These are phyloP conservation scores for Telmatherina bonti DNA, from an alignment of 2,797 vertebrate genomes.

Conservation along the genomic window DNA sequence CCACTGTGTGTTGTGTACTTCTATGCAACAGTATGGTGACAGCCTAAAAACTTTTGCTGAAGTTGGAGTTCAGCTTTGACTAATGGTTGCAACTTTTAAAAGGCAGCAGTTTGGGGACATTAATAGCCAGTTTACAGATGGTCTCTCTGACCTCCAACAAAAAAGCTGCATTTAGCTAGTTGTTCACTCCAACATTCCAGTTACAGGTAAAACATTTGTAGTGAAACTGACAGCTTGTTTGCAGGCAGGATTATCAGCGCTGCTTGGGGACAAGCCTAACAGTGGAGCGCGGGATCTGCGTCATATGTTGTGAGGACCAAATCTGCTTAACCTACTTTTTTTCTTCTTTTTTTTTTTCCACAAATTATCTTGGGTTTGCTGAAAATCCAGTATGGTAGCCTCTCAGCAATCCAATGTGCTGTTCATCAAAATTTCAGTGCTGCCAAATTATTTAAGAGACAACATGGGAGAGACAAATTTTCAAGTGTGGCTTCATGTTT, in stretches of 20 bases:
- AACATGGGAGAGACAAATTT: constrained; percentile 29
- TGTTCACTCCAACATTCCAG: constrained; percentile 70
- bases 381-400: constrained; percentile 52
- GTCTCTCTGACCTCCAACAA: constrained; percentile 28
- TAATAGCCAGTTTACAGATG: constrained; percentile 41
- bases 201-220: constrained; percentile 68
- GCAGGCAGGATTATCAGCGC: constrained; percentile 76
- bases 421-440: constrained; percentile 59
- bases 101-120: constrained; percentile 5
- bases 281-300: constrained; percentile 70
- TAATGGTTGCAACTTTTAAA: constrained; percentile 27
- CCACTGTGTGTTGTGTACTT: neutral
- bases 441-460: constrained; percentile 49
- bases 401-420: constrained; percentile 44
- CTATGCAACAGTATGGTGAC: neutral
- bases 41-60: neutral
- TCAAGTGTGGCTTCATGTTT: neutral
- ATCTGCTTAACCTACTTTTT: constrained; percentile 84
- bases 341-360: constrained; percentile 45
- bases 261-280: constrained; percentile 75
- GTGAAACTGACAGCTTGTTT: constrained; percentile 76
- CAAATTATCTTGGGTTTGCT: constrained; percentile 67
- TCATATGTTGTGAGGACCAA: constrained; percentile 82
- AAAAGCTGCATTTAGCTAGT: constrained; percentile 58
- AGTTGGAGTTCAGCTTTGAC: constrained; percentile 13